Conservation (phyloP, 1,140 invertebrate species). For the Andrena cerasifolii region DNA sequence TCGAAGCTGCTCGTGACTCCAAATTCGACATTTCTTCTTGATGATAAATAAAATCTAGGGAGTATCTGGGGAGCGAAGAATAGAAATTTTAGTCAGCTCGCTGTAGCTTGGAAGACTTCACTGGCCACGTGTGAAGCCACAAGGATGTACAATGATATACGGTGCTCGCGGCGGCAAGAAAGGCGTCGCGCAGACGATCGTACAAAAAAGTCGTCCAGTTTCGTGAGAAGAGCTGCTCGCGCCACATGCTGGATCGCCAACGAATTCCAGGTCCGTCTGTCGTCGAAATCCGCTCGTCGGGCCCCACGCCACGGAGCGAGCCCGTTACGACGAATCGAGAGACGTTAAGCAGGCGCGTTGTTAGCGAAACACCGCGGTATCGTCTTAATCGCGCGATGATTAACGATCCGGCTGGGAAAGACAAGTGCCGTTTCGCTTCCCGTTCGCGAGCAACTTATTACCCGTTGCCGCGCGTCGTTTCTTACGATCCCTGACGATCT, state of each 20-base stretch:
- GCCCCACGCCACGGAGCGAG: background rate
- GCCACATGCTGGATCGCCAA: constrained; percentile 45
- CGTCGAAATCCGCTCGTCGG: constrained; percentile 40
- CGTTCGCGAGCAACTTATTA: background rate
- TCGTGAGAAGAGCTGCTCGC: constrained; percentile 53
- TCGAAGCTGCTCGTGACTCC: constrained; percentile 27
- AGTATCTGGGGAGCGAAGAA: no score
- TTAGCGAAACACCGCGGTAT: constrained; percentile 30
- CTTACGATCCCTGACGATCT: background rate
- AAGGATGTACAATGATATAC: background rate
- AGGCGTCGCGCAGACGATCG: constrained; percentile 14
- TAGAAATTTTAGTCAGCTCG: no score
- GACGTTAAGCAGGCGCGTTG: constrained; percentile 31
- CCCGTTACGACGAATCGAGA: constrained; percentile 18
- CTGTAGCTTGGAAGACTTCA: background rate
- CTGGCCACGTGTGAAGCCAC: background rate
- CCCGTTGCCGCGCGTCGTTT: constrained; percentile 1
- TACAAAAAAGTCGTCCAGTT: constrained; percentile 49
- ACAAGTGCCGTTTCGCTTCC: constrained; percentile 9
- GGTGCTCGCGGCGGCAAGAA: constrained; percentile 3
- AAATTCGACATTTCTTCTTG: constrained; percentile 14
- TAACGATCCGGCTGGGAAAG: constrained; percentile 15
- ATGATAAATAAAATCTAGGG: no score
- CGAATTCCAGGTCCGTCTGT: constrained; percentile 34
- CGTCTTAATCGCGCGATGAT: constrained; percentile 38